Evolutionary conservation across 2,113 vertebrate genomes (phyloP).

Genomic region (Vulpes vulpes): DNA sequence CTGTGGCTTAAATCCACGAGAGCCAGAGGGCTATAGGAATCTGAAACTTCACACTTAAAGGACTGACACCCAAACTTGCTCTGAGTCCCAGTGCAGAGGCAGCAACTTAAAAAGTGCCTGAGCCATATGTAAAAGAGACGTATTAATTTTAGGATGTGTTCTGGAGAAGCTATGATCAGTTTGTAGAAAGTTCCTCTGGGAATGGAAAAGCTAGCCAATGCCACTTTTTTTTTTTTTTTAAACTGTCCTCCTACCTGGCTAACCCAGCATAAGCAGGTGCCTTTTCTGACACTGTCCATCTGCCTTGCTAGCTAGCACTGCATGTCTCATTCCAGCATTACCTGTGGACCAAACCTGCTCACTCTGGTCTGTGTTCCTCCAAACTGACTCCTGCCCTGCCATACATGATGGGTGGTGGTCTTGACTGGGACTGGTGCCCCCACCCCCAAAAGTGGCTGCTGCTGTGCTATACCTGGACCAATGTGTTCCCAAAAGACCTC

Average conservation of each 20-base stretch:
- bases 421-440: neutral
- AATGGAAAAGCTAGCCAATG: neutral
- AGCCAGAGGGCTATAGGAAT: neutral
- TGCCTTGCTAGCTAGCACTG: neutral
- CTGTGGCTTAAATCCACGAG: neutral
- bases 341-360: neutral
- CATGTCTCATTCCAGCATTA: neutral
- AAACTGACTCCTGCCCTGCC: neutral
- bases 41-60: neutral
- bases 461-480: neutral
- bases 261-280: too few species aligned
- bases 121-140: neutral
- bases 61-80: neutral
- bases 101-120: neutral
- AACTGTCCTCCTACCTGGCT: neutral
- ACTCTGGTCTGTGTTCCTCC: neutral
- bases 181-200: neutral
- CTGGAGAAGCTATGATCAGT: neutral
- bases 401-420: neutral
- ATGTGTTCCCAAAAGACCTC: neutral
- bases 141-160: neutral
- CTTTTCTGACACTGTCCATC: neutral
- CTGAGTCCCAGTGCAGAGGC: neutral
- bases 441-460: neutral
- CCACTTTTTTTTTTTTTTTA: neutral